Evolutionary conservation across 1,140 invertebrate species (phyloP).

Genomic region (Cydia pomonella): DNA sequence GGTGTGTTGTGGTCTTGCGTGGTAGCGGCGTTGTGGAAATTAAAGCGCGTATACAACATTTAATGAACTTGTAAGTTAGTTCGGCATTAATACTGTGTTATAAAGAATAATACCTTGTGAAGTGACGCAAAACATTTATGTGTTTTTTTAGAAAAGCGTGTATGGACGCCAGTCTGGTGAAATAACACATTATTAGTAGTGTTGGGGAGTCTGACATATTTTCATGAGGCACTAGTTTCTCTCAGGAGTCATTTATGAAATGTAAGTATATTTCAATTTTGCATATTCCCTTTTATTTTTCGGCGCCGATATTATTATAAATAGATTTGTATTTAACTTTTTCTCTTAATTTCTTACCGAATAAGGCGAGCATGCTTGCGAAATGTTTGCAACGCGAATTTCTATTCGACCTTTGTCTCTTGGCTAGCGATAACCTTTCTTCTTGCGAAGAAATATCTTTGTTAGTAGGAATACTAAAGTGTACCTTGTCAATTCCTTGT

Average conservation of each 20-base stretch:
- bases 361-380: not conserved
- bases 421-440: conserved; percentile 1
- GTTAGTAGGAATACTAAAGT: not conserved
- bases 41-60: conserved; percentile 10
- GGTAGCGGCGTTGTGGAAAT: conserved; percentile 12
- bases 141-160: not conserved
- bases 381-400: conserved; percentile 17
- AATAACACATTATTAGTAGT: conserved; percentile 13
- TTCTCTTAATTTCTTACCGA: not conserved
- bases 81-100: not conserved
- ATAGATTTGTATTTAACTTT: not conserved
- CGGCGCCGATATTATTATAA: not conserved
- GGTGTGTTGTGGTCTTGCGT: conserved; percentile 53
- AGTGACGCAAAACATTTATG: conserved; percentile 12
- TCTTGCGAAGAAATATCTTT: not conserved
- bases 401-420: not conserved
- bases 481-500: no score
- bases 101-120: not conserved
- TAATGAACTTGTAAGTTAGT: conserved; percentile 18
- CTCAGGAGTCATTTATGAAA: not conserved
- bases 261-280: conserved; percentile 2
- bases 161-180: not conserved
- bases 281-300: not conserved
- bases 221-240: not conserved
- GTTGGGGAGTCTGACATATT: not conserved